These are phyloP conservation scores for Aplocera efformata DNA, from an alignment of 2,888 invertebrate genomes.

Conservation along the genomic window DNA sequence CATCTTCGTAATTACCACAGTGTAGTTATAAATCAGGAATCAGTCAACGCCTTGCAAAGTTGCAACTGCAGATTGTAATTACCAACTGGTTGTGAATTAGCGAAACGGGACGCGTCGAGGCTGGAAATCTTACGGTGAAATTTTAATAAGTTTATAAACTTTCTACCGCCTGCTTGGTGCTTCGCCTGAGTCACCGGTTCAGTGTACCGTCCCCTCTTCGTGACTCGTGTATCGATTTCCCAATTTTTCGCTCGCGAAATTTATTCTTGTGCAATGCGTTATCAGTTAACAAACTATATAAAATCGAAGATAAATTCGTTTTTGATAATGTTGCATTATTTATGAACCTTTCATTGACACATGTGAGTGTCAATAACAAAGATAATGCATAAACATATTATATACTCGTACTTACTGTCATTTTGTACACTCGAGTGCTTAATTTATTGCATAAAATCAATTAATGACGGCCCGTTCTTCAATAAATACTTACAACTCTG, in stretches of 20 bases:
- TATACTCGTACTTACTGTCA: no score
- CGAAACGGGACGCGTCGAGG: constrained; percentile 47
- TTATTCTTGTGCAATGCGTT: constrained; percentile 35
- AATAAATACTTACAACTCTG: constrained; percentile 7
- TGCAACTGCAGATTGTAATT: constrained; percentile 8
- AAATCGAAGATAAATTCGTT: constrained; percentile 7
- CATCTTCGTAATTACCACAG: constrained; percentile 5
- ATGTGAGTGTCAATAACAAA: not conserved
- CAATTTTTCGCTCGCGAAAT: constrained; percentile 28
- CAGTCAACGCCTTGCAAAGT: constrained; percentile 2
- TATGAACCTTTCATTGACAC: not conserved
- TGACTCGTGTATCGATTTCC: constrained; percentile 38
- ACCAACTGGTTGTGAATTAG: constrained; percentile 40
- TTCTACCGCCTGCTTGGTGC: constrained; percentile 54
- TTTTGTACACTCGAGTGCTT: no score
- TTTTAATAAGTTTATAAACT: constrained; percentile 70
- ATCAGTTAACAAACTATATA: constrained; percentile 29
- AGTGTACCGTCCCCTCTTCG: constrained; percentile 50
- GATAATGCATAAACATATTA: no score
- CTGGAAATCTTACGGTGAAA: constrained; percentile 69
- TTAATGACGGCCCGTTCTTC: not conserved
- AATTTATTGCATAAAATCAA: no score
- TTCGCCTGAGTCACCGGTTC: constrained; percentile 53
- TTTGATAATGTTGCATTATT: constrained; percentile 10
- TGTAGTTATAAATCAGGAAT: not conserved